Evolutionary conservation across 2,888 invertebrate species (phyloP).

Genomic region (Cantharis rufa): DNA sequence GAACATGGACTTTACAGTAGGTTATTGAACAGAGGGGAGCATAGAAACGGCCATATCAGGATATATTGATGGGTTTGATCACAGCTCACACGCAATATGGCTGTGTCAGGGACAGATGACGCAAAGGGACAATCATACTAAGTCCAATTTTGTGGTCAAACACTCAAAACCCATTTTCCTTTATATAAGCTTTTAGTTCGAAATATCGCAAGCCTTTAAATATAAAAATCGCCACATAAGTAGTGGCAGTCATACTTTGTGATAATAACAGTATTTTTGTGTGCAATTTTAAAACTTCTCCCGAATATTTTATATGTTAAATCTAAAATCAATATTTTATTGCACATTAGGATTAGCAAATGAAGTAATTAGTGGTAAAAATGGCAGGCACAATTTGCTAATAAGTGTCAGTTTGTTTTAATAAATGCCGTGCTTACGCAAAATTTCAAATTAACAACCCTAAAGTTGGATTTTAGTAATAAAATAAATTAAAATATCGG

Average conservation of each 20-base stretch:
- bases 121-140: constrained; percentile 27
- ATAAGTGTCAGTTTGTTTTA: not conserved
- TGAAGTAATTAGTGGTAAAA: not conserved
- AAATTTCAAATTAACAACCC: not conserved
- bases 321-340: not conserved
- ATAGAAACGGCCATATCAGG: constrained; percentile 15
- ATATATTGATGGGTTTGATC: constrained; percentile 44
- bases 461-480: not conserved
- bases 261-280: not conserved
- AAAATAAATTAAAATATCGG: not conserved
- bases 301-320: not conserved
- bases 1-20: not conserved
- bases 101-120: constrained; percentile 46
- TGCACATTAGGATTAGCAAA: not conserved
- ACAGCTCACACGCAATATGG: constrained; percentile 44
- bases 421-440: not conserved
- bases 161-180: constrained; percentile 16
- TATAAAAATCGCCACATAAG: not conserved
- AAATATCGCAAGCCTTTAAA: constrained; percentile 1
- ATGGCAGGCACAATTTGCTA: not conserved
- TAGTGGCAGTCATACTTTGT: not conserved
- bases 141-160: constrained; percentile 25
- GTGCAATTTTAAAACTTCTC: not conserved
- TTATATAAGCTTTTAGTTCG: constrained; percentile 11
- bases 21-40: constrained; percentile 17